Percentiles rank a stretch among this genome's conserved stretches.
These are phyloP conservation scores for Gymnoscelis rufifasciata DNA, from an alignment of 2,888 invertebrate species.

Conservation along the genomic window DNA sequence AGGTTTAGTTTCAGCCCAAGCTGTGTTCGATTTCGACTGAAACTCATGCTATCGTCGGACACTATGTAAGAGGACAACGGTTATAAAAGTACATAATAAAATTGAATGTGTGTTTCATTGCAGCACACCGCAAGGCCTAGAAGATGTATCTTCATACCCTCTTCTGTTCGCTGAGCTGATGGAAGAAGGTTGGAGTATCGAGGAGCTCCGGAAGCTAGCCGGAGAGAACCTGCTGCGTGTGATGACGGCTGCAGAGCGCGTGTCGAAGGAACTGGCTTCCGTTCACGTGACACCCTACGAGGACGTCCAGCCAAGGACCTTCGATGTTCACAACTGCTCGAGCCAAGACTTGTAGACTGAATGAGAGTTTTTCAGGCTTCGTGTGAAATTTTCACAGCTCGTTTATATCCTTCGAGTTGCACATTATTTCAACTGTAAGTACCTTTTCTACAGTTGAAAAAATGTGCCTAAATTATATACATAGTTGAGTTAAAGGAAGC, in stretches of 20 bases:
- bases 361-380: too few species aligned
- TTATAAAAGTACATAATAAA: too few species aligned
- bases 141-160: conserved; percentile 89
- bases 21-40: too few species aligned
- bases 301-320: conserved; percentile 80
- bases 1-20: too few species aligned
- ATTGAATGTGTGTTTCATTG: not conserved
- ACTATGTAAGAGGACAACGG: too few species aligned
- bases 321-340: conserved; percentile 82
- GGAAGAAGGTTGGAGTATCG: conserved; percentile 88
- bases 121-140: conserved; percentile 89
- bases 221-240: conserved; percentile 88
- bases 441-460: too few species aligned
- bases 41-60: too few species aligned
- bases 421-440: too few species aligned
- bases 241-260: conserved; percentile 83
- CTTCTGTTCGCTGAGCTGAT: conserved; percentile 87
- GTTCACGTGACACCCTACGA: conserved; percentile 86
- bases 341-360: conserved; percentile 76
- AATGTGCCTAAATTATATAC: too few species aligned
- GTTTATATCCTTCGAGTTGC: too few species aligned
- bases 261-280: conserved; percentile 84
- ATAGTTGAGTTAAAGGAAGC: too few species aligned
- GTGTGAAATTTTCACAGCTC: too few species aligned
- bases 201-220: conserved; percentile 87